Conservation (phyloP, 2,888 invertebrate species). For the Euzophera pinguis region DNA sequence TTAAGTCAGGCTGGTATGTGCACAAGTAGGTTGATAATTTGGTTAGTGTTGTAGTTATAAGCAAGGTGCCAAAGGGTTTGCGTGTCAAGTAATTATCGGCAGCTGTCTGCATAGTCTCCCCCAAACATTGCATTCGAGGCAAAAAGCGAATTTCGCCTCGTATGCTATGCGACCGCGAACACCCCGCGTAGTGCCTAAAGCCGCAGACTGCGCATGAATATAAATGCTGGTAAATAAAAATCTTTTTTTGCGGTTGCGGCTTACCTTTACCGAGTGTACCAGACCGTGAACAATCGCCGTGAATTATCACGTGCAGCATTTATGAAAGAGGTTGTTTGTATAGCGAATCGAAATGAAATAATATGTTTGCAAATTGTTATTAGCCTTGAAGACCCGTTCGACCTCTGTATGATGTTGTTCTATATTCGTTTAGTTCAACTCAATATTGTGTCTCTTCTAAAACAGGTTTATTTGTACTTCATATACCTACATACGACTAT, state of each 20-base stretch:
- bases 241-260: constrained; percentile 73
- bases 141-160: constrained; percentile 49
- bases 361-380: constrained; percentile 57
- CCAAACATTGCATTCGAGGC: constrained; percentile 60
- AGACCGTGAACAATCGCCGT: constrained; percentile 75
- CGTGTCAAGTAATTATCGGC: constrained; percentile 69
- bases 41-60: constrained; percentile 27
- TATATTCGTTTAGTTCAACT: background rate
- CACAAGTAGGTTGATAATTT: constrained; percentile 20
- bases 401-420: background rate
- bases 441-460: background rate
- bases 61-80: constrained; percentile 76
- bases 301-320: constrained; percentile 73
- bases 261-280: constrained; percentile 68
- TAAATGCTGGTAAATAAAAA: constrained; percentile 69
- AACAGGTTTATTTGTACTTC: background rate
- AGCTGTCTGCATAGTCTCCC: constrained; percentile 66
- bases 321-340: constrained; percentile 69
- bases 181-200: constrained; percentile 54
- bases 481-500: background rate
- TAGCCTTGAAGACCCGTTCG: constrained; percentile 25
- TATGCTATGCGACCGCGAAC: constrained; percentile 50
- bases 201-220: constrained; percentile 62
- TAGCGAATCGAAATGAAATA: constrained; percentile 61
- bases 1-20: constrained; percentile 30